phyloP scores from a whole-genome alignment of 2,113 vertebrate genomes.

The Calypte anna region DNA sequence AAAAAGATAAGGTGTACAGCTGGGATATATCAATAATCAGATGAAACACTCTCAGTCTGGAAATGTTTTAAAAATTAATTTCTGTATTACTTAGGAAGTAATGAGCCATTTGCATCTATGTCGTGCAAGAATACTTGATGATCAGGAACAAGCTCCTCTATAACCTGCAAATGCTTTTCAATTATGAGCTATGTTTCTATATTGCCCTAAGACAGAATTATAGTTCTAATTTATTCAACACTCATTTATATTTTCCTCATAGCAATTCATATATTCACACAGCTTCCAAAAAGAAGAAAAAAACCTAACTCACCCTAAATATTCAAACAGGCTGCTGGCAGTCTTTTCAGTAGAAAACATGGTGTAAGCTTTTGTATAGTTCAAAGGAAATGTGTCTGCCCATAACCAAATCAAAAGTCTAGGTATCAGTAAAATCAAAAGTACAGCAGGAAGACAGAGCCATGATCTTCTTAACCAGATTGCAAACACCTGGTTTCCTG shows the following conservation, averaged over 20 bases:
- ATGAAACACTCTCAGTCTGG: background rate
- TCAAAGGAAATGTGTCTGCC: background rate
- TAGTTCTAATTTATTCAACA: background rate
- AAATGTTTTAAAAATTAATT: background rate
- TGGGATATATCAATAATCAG: background rate
- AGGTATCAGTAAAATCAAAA: background rate
- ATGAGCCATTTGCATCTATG: background rate
- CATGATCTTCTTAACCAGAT: background rate
- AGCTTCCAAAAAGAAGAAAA: background rate
- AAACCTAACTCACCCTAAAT: background rate
- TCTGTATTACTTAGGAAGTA: background rate
- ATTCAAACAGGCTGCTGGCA: background rate
- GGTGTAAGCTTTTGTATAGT: background rate
- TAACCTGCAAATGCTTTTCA: background rate
- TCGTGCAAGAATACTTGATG: background rate
- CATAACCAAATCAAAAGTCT: background rate
- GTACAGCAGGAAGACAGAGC: background rate
- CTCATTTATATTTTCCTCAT: background rate
- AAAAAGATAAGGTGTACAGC: background rate
- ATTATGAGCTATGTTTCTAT: background rate
- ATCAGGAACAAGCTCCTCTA: background rate
- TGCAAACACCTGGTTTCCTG: background rate
- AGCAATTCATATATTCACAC: background rate
- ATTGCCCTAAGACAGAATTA: slow-evolving; percentile 15
- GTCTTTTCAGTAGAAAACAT: background rate